Evolutionary conservation across 2,797 vertebrate species (phyloP).

Genomic region (Oreochromis mossambicus): DNA sequence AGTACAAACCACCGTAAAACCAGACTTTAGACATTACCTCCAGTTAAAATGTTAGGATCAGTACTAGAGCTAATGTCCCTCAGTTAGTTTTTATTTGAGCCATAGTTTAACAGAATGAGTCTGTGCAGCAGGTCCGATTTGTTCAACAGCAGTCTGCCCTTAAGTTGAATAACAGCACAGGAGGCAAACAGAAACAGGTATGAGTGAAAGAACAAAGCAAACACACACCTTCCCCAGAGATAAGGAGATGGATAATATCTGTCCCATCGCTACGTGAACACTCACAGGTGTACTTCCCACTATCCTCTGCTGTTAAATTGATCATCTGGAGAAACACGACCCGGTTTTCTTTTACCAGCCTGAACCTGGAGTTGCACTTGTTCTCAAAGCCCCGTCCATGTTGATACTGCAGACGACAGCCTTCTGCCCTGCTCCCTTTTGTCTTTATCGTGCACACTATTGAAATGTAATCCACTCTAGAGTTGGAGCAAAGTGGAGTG

Average conservation of each 20-base stretch:
- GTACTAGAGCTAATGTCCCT: neutral
- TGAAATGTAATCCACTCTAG: neutral
- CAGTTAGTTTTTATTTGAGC: neutral
- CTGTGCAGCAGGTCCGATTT: accelerated
- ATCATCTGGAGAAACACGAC: conserved; percentile 28
- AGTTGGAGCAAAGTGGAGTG: neutral
- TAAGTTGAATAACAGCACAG: neutral
- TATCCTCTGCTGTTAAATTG: conserved; percentile 33
- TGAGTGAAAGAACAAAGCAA: neutral
- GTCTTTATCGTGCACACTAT: conserved; percentile 3
- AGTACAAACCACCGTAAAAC: neutral
- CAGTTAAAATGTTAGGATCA: neutral
- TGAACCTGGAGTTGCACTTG: conserved; percentile 27
- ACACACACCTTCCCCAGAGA: conserved; percentile 22
- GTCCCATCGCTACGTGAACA: accelerated
- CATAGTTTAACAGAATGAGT: neutral
- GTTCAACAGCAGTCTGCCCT: neutral
- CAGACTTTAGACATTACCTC: neutral
- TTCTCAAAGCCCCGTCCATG: accelerated
- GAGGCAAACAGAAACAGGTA: neutral
- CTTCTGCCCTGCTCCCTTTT: accelerated
- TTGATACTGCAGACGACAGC: accelerated
- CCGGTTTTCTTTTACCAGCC: neutral
- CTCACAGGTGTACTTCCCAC: conserved; percentile 32
- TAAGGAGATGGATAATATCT: accelerated